These are phyloP conservation scores for Hyposoter dolosus DNA, from an alignment of 2,888 invertebrate genomes.

Conservation along the genomic window DNA sequence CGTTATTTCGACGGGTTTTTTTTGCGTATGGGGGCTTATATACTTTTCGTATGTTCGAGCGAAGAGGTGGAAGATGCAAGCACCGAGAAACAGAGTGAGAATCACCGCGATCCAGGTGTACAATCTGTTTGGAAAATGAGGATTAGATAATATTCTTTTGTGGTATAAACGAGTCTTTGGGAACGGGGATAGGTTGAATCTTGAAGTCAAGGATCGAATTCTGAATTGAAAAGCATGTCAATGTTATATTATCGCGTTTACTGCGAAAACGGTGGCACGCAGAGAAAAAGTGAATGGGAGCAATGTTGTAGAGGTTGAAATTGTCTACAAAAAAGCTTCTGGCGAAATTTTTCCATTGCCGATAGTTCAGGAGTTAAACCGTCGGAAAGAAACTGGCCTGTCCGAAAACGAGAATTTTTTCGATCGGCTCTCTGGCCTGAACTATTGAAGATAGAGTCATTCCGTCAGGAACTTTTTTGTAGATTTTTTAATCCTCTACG, in stretches of 20 bases:
- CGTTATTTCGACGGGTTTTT: constrained; percentile 55
- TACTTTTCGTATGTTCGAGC: constrained; percentile 87
- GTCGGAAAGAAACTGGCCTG: neutral
- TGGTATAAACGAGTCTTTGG: too few relatives aligned
- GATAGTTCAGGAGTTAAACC: neutral
- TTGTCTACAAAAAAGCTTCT: neutral
- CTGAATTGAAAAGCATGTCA: neutral
- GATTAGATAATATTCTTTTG: constrained; percentile 31
- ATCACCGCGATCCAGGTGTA: constrained; percentile 92
- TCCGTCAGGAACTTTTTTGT: neutral
- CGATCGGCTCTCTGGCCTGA: neutral
- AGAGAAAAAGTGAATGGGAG: neutral
- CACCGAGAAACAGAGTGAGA: constrained; percentile 88
- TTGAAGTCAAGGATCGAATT: too few relatives aligned
- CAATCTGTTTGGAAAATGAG: constrained; percentile 84
- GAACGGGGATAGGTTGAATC: too few relatives aligned
- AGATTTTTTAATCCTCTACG: neutral
- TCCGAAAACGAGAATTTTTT: neutral
- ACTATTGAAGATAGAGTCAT: neutral
- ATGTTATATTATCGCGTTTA: neutral
- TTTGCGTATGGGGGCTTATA: constrained; percentile 66
- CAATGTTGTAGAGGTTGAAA: neutral
- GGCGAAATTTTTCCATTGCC: neutral
- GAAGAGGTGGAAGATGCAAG: constrained; percentile 88
- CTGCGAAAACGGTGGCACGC: neutral